Conservation (phyloP, 2,888 invertebrate species). For the Noctua pronuba region DNA sequence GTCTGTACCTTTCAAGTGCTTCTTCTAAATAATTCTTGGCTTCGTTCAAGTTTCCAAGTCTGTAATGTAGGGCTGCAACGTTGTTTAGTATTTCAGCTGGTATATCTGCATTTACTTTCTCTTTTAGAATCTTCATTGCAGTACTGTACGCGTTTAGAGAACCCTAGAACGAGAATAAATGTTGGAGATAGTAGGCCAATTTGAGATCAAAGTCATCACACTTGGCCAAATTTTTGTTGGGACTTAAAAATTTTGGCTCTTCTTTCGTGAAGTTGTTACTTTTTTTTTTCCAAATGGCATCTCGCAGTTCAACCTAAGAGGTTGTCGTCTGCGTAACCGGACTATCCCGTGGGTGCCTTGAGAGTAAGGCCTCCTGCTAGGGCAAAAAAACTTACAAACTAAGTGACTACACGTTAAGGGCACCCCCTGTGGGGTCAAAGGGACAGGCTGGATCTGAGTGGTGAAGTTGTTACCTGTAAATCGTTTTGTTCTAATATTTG, state of each 20-base stretch:
- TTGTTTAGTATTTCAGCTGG: conserved; percentile 99
- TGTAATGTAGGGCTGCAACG: conserved; percentile 97
- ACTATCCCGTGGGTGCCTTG: too few relatives aligned
- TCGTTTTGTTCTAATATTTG: conserved; percentile 99
- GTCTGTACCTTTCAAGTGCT: conserved; percentile 92
- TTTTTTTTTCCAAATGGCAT: too few relatives aligned
- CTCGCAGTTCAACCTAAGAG: too few relatives aligned
- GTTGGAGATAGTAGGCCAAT: neutral
- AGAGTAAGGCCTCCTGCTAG: too few relatives aligned
- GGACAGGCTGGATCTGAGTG: too few relatives aligned
- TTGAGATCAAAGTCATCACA: neutral
- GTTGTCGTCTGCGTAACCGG: too few relatives aligned
- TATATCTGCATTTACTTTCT: conserved; percentile 97
- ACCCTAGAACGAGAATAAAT: conserved; percentile 86
- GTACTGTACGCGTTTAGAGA: conserved; percentile 98
- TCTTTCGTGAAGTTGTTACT: conserved; percentile 65
- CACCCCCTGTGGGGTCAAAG: too few relatives aligned
- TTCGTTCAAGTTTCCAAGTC: conserved; percentile 96
- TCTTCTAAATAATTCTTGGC: conserved; percentile 96
- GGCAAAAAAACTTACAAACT: too few relatives aligned
- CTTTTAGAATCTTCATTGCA: conserved; percentile 97
- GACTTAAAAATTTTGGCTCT: neutral
- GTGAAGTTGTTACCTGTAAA: conserved; percentile 88
- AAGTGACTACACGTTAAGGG: too few relatives aligned
- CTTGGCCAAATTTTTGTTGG: neutral